phyloP scores from a whole-genome alignment of 2,888 invertebrate genomes.

The Ornithoptera alexandrae region DNA sequence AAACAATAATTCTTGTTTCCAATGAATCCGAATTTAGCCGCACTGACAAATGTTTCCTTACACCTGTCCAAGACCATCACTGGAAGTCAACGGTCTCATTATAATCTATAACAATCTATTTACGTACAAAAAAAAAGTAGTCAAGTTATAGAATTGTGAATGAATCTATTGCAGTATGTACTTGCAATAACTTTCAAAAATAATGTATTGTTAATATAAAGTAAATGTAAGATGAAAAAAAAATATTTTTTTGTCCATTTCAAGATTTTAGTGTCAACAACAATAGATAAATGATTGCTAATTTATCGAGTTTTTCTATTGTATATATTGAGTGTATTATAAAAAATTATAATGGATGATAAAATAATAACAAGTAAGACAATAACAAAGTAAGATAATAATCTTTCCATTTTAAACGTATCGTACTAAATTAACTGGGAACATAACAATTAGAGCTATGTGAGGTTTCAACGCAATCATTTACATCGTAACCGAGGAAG shows the following conservation, averaged over 20 bases:
- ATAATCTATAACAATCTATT: conserved; percentile 21
- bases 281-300: too few species aligned
- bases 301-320: too few species aligned
- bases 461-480: conserved; percentile 22
- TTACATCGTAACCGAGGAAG: conserved; percentile 13
- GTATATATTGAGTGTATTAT: too few species aligned
- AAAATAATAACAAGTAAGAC: neutral
- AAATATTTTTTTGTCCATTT: too few species aligned
- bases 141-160: neutral
- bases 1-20: conserved; percentile 30
- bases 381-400: neutral
- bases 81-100: conserved; percentile 17
- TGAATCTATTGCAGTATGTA: neutral
- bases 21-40: conserved; percentile 26
- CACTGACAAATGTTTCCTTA: conserved; percentile 27
- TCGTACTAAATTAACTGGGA: neutral
- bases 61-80: conserved; percentile 26
- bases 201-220: too few species aligned
- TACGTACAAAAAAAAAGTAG: conserved; percentile 1
- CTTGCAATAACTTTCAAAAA: too few species aligned
- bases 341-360: neutral
- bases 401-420: neutral
- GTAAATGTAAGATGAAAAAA: too few species aligned
- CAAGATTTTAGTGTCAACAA: too few species aligned
- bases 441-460: conserved; percentile 5